These are phyloP conservation scores for Montipora efflorescens DNA, from an alignment of 64 coral and sea anemone species.

Conservation along the genomic window DNA sequence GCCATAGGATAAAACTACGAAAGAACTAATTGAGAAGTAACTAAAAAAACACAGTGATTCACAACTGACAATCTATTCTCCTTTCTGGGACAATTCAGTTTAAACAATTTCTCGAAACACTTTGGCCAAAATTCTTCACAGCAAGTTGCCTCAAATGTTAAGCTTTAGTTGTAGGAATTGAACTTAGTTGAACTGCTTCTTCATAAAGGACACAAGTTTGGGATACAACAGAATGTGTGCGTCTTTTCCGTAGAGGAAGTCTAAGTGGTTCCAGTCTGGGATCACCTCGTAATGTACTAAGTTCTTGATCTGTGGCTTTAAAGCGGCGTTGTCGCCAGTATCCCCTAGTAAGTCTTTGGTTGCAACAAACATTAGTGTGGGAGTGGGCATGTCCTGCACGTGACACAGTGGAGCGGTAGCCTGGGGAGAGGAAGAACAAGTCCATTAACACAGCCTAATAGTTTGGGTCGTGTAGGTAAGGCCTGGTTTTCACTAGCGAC, in stretches of 20 bases:
- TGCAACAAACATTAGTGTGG: slow-evolving; percentile 79
- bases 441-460: not conserved
- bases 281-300: slow-evolving; percentile 80
- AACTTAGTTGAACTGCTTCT: not conserved
- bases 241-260: slow-evolving; percentile 88
- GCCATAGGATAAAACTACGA: too few relatives aligned
- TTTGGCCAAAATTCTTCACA: too few relatives aligned
- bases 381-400: slow-evolving; percentile 81
- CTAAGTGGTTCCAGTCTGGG: slow-evolving; percentile 81
- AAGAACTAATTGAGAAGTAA: too few relatives aligned
- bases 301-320: slow-evolving; percentile 70
- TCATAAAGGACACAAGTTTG: slow-evolving; percentile 51
- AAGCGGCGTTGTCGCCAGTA: slow-evolving; percentile 56
- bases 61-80: too few relatives aligned
- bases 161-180: too few relatives aligned
- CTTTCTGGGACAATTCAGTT: too few relatives aligned
- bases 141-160: too few relatives aligned
- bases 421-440: not conserved
- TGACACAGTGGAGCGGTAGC: slow-evolving; percentile 65
- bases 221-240: slow-evolving; percentile 73
- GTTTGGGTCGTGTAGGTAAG: too few relatives aligned
- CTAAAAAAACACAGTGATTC: too few relatives aligned
- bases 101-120: too few relatives aligned
- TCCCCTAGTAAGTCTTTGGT: slow-evolving; percentile 79
- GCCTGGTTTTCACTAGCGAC: too few relatives aligned